Evolutionary conservation across 2,888 invertebrate species (phyloP).

Genomic region (Oithona nana): DNA sequence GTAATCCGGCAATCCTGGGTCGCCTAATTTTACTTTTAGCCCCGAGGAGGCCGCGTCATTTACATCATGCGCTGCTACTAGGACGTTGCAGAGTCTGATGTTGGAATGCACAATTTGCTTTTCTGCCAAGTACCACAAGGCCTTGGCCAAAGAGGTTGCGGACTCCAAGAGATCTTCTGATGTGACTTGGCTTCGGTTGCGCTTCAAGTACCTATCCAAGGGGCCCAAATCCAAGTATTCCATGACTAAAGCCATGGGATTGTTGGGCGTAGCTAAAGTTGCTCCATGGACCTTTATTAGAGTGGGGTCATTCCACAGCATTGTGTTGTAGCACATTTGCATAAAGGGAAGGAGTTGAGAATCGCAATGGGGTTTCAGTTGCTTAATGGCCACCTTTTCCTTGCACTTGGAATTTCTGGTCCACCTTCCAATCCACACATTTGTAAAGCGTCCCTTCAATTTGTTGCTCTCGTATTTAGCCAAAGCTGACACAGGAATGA

Average conservation of each 20-base stretch:
- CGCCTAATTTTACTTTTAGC: conserved; percentile 60
- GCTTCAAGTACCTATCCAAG: conserved; percentile 43
- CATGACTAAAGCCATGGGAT: conserved; percentile 57
- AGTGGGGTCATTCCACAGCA: not conserved
- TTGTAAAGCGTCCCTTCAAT: not conserved
- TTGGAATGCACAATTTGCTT: conserved; percentile 63
- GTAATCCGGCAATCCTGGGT: conserved; percentile 45
- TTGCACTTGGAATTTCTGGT: not conserved
- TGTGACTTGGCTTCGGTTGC: conserved; percentile 31
- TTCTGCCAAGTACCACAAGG: conserved; percentile 66
- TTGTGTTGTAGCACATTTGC: not conserved
- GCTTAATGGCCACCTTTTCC: conserved; percentile 12
- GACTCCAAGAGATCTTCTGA: conserved; percentile 57
- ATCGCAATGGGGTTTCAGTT: not conserved
- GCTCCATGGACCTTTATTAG: not conserved
- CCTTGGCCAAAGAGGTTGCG: conserved; percentile 56
- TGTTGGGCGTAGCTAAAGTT: conserved; percentile 23
- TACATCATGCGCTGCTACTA: conserved; percentile 50
- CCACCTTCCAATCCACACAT: conserved; percentile 10
- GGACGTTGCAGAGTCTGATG: conserved; percentile 57
- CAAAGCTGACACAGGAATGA: not conserved
- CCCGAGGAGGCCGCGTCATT: conserved; percentile 42
- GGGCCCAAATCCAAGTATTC: conserved; percentile 61
- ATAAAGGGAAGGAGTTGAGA: not conserved
- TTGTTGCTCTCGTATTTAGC: not conserved